phyloP scores from a whole-genome alignment of 2,113 vertebrate species.

The Daboia siamensis region DNA sequence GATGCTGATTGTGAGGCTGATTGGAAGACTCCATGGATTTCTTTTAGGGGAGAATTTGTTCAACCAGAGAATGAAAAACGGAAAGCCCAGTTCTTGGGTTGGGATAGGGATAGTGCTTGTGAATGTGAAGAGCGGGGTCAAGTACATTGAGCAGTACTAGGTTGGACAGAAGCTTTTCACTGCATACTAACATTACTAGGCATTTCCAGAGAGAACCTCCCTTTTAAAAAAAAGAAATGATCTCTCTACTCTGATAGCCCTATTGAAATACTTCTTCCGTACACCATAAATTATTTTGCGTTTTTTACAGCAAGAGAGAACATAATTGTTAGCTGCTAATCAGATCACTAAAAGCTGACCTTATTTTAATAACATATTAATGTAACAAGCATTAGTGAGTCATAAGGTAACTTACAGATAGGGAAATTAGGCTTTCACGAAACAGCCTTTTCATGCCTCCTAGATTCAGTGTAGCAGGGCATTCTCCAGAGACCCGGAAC shows the following conservation, averaged over 20 bases:
- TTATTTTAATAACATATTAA: neutral
- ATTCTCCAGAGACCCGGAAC: neutral
- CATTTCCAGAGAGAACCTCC: neutral
- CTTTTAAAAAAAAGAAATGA: neutral
- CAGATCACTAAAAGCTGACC: fast-evolving
- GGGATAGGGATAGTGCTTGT: neutral
- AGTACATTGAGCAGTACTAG: neutral
- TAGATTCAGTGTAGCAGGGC: neutral
- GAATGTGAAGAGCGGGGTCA: neutral
- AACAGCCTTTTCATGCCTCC: neutral
- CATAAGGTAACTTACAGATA: neutral
- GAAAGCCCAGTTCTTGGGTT: neutral
- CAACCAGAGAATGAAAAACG: neutral
- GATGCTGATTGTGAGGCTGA: neutral
- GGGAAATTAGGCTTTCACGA: neutral
- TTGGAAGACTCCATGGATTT: neutral
- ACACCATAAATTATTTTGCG: neutral
- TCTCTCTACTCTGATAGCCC: neutral
- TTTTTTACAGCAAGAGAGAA: neutral
- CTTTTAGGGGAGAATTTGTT: neutral
- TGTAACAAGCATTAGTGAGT: neutral
- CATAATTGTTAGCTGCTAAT: neutral
- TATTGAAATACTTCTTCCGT: neutral
- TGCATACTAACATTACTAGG: neutral
- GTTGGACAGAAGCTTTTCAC: neutral